Evolutionary conservation across 2,888 invertebrate genomes (phyloP).

Genomic region (Polia nebulosa): DNA sequence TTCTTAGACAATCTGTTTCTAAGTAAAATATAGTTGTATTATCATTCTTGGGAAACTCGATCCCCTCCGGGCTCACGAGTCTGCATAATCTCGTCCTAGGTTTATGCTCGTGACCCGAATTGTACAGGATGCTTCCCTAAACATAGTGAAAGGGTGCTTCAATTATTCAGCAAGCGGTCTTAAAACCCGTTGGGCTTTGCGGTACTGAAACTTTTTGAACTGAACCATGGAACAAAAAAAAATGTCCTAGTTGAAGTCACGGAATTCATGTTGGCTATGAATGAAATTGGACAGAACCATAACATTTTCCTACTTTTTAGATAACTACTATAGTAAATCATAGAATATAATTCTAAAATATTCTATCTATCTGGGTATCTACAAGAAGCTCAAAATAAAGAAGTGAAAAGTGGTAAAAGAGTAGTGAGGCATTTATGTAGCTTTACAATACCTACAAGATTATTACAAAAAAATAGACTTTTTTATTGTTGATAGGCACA

Average conservation of each 20-base stretch:
- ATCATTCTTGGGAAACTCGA: not conserved
- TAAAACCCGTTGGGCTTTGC: slow-evolving; percentile 26
- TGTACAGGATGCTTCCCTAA: slow-evolving; percentile 38
- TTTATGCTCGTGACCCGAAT: slow-evolving; percentile 31
- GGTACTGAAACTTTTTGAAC: slow-evolving; percentile 1
- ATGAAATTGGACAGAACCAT: not conserved
- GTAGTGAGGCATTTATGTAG: too few relatives aligned
- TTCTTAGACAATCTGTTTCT: too few relatives aligned
- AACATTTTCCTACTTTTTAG: not conserved
- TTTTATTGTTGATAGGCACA: too few relatives aligned
- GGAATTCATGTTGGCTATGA: not conserved
- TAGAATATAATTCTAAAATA: too few relatives aligned
- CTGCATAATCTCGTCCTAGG: slow-evolving; percentile 11
- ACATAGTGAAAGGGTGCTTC: slow-evolving; percentile 25
- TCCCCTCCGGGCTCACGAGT: not conserved
- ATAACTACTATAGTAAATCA: not conserved
- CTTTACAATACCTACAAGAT: too few relatives aligned
- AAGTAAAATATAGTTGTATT: not conserved
- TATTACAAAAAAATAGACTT: too few relatives aligned
- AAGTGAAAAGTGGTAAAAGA: too few relatives aligned
- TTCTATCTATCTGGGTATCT: too few relatives aligned
- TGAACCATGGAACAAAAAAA: not conserved
- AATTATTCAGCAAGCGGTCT: slow-evolving; percentile 40
- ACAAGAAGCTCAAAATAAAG: too few relatives aligned
- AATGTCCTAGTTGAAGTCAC: not conserved